phyloP scores from a whole-genome alignment of 2,113 vertebrate genomes.

The Pseudolaguvia tuberculata region DNA sequence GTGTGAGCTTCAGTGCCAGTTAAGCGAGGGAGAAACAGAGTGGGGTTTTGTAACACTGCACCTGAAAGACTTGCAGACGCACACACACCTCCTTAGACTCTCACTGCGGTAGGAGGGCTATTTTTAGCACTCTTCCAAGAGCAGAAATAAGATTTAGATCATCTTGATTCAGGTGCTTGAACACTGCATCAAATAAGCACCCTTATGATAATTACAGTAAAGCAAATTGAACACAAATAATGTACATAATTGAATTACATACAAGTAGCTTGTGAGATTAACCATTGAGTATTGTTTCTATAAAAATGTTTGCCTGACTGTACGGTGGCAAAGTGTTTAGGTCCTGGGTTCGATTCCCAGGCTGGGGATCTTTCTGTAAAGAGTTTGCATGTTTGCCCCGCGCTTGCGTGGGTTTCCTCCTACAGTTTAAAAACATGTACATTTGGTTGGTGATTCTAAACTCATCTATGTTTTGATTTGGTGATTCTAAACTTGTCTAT shows the following conservation, averaged over 20 bases:
- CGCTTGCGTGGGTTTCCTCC: too few relatives aligned
- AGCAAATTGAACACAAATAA: neutral
- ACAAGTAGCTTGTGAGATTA: neutral
- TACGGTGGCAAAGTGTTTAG: too few relatives aligned
- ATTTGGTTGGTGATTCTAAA: too few relatives aligned
- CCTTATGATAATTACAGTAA: neutral
- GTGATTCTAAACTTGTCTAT: too few relatives aligned
- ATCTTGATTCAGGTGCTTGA: constrained; percentile 19
- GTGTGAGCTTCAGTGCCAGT: constrained; percentile 29
- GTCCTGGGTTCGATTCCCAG: too few relatives aligned
- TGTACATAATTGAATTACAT: neutral
- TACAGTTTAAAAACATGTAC: too few relatives aligned
- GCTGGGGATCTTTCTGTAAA: too few relatives aligned
- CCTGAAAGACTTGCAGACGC: constrained; percentile 38
- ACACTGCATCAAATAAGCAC: constrained; percentile 10
- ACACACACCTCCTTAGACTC: constrained; percentile 36
- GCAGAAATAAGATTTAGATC: constrained; percentile 33
- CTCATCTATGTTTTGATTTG: too few relatives aligned
- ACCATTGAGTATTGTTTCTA: too few relatives aligned
- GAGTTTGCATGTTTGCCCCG: too few relatives aligned
- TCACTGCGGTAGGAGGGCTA: constrained; percentile 47
- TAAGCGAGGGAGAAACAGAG: constrained; percentile 24
- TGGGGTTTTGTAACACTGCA: constrained; percentile 42
- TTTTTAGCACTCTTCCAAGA: constrained; percentile 46
- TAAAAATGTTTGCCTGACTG: too few relatives aligned